phyloP scores from a whole-genome alignment of 2,888 invertebrate species.

The Spilosoma lubricipeda region DNA sequence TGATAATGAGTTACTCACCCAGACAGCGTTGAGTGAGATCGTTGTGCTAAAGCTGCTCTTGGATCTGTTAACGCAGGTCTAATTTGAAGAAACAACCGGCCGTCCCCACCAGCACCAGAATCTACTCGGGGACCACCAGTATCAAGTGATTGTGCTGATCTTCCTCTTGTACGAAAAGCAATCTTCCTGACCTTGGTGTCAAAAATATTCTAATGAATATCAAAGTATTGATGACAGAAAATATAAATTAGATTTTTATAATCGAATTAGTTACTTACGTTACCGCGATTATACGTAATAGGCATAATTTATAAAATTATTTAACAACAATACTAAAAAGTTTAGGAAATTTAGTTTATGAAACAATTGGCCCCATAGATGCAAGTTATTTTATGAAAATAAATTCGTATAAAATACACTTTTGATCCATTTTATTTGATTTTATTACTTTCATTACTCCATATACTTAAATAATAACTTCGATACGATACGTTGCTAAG shows the following conservation, averaged over 20 bases:
- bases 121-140: constrained; percentile 67
- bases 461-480: constrained; percentile 58
- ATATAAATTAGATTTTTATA: constrained; percentile 38
- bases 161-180: constrained; percentile 80
- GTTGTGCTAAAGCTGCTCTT: constrained; percentile 67
- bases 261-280: constrained; percentile 68
- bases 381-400: constrained; percentile 63
- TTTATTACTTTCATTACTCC: constrained; percentile 60
- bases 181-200: constrained; percentile 76
- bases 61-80: constrained; percentile 80
- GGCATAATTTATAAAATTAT: constrained; percentile 71
- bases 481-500: constrained; percentile 19
- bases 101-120: constrained; percentile 71
- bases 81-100: constrained; percentile 79
- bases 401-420: constrained; percentile 79
- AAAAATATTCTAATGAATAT: constrained; percentile 20
- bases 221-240: constrained; percentile 5
- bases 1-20: constrained; percentile 58
- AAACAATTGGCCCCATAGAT: constrained; percentile 72
- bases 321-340: constrained; percentile 57
- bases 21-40: constrained; percentile 84
- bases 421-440: constrained; percentile 74
- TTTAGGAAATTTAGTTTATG: constrained; percentile 19
- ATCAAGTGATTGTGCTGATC: constrained; percentile 82
- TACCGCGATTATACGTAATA: constrained; percentile 79